These are phyloP conservation scores for Drosophila guanche DNA, from an alignment of 1,140 invertebrate genomes.

Conservation along the genomic window DNA sequence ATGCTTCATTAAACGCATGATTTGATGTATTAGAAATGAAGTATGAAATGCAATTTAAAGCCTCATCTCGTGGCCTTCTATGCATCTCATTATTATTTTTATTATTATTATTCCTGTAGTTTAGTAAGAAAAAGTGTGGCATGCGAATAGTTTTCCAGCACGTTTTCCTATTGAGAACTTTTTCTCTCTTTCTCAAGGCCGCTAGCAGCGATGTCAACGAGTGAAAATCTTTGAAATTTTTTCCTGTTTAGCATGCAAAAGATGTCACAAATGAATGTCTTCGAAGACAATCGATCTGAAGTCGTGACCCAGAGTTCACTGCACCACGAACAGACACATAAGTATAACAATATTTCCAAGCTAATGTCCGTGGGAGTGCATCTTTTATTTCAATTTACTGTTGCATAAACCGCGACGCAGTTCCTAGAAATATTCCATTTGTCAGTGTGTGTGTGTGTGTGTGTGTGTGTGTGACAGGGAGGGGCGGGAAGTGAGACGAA, in stretches of 20 bases:
- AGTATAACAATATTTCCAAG: not conserved
- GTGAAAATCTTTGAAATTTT: slow-evolving; percentile 47
- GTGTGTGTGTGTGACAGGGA: slow-evolving; percentile 1
- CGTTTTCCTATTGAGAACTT: not conserved
- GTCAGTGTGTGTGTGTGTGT: slow-evolving; percentile 34
- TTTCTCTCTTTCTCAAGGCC: slow-evolving; percentile 25
- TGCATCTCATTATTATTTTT: slow-evolving; percentile 27
- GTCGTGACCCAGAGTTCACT: not conserved
- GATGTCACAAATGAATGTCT: slow-evolving; percentile 32
- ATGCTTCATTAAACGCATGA: slow-evolving; percentile 27
- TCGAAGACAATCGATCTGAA: slow-evolving; percentile 27
- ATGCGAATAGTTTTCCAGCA: slow-evolving; percentile 8
- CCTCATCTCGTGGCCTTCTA: slow-evolving; percentile 5
- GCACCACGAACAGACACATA: slow-evolving; percentile 20
- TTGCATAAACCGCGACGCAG: slow-evolving; percentile 62
- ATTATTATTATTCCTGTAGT: not conserved
- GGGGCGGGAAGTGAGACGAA: slow-evolving; percentile 42
- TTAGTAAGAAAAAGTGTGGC: not conserved
- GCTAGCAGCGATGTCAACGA: slow-evolving; percentile 24
- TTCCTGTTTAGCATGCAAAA: slow-evolving; percentile 42
- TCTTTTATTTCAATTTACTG: slow-evolving; percentile 73
- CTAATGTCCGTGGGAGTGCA: slow-evolving; percentile 2
- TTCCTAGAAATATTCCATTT: slow-evolving; percentile 63
- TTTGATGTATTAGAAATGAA: slow-evolving; percentile 32
- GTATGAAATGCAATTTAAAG: slow-evolving; percentile 17